phyloP scores from a whole-genome alignment of 2,888 invertebrate genomes.

The Oxytorus armatus region DNA sequence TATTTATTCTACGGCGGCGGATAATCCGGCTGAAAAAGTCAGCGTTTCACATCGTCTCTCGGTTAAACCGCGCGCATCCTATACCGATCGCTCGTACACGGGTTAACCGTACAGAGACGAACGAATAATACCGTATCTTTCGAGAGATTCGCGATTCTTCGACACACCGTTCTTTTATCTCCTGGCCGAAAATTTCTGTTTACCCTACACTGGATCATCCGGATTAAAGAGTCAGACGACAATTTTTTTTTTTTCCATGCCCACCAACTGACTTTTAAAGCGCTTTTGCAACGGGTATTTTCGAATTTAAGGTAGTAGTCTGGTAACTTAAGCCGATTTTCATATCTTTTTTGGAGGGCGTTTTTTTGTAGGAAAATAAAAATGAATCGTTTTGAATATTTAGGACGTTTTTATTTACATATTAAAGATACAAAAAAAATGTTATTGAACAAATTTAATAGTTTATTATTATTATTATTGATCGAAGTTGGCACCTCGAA shows the following conservation, averaged over 20 bases:
- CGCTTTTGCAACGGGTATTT: slow-evolving; percentile 27
- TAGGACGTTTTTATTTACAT: too few relatives aligned
- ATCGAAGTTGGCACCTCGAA: too few relatives aligned
- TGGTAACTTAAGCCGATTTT: too few relatives aligned
- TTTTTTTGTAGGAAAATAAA: too few relatives aligned
- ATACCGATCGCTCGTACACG: slow-evolving; percentile 4
- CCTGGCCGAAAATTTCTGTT: slow-evolving; percentile 44
- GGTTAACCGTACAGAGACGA: neutral
- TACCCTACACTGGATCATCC: slow-evolving; percentile 67
- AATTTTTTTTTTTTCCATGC: slow-evolving; percentile 3
- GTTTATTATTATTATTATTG: too few relatives aligned
- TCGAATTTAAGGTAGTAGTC: too few relatives aligned
- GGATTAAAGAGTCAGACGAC: slow-evolving; percentile 63
- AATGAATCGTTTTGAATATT: too few relatives aligned
- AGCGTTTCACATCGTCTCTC: slow-evolving; percentile 63
- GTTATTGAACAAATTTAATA: too few relatives aligned
- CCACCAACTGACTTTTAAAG: slow-evolving; percentile 53
- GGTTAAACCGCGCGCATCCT: slow-evolving; percentile 49
- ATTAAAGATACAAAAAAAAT: too few relatives aligned
- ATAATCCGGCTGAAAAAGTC: slow-evolving; percentile 79
- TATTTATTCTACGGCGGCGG: slow-evolving; percentile 71
- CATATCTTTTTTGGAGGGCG: too few relatives aligned
- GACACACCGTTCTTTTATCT: slow-evolving; percentile 33
- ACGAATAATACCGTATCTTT: slow-evolving; percentile 27
- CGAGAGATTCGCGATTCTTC: slow-evolving; percentile 51